Evolutionary conservation across 2,888 invertebrate genomes (phyloP), one percentile per base, ranked within the genome.

Genomic region (Barypeithes pellucidus): DNA sequence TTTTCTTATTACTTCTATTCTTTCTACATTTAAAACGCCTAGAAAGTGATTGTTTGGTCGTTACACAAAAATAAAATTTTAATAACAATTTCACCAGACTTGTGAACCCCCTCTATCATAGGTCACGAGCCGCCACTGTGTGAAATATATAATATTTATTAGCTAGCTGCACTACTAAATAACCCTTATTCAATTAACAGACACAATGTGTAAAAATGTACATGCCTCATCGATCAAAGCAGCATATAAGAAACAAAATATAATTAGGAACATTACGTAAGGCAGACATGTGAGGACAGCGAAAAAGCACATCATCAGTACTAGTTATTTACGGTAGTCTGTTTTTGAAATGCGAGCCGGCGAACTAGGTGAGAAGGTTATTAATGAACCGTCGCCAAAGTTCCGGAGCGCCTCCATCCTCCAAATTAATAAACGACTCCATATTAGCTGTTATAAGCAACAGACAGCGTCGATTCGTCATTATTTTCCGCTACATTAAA

Each of bases 401-500:
- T 82, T 81, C 81, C 77, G 66, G 65, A 68, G 81, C 63, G 82
- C 83, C 83, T 84, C 84, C 83, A 85, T 81, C 83, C 83, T 84
- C 84, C 83, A 85, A 86, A 86, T 86, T 86, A 86, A 86, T 86
- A 86, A 86, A 86, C 85, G 86, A 84, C 84, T 84, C 83, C 83
- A 81, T 86, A 86, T 86, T 86, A 86, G 86, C 86, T 84, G 86
- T 85, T 86, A 85, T 85, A 84, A 85, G 85, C 85, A 86, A 85
- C 85, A 86, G 86, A 86, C 86, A 86, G 86, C 82, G 82, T 86
- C 86, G 86, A 87, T 87, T 86, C 86, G 87, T 87, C 87, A 87
- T 87, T 87, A 87, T 87, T 87, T 87, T 86, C 86, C 85, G 84
- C 85, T 85, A 87, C 86, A 87, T 87, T 87, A 84, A 85, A 83